phyloP scores from a whole-genome alignment of 2,113 vertebrate genomes.

The Furnarius figulus region DNA sequence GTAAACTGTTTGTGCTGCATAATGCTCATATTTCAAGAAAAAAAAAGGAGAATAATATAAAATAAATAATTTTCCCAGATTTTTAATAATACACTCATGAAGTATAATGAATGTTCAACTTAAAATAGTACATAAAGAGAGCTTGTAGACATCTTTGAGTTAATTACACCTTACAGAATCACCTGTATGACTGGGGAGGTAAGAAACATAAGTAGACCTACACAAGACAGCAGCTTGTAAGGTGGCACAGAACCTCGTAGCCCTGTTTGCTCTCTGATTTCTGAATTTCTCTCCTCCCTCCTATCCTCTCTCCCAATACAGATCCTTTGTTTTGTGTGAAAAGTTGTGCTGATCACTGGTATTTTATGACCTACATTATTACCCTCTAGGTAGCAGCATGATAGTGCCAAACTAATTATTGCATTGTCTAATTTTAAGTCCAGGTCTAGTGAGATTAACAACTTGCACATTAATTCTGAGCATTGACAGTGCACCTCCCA shows the following conservation, averaged over 20 bases:
- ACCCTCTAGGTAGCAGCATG: conserved; percentile 80
- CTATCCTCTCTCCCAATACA: conserved; percentile 32
- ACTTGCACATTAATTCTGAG: conserved; percentile 81
- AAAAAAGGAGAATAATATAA: background rate
- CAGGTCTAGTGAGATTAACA: conserved; percentile 84
- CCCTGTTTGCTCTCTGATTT: conserved; percentile 31
- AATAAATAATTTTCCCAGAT: background rate
- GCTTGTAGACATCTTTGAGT: conserved; percentile 19
- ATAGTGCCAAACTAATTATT: conserved; percentile 85
- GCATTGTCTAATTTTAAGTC: conserved; percentile 86
- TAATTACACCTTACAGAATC: background rate
- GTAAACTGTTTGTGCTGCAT: conserved; percentile 41
- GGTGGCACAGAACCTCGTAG: background rate
- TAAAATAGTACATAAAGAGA: background rate
- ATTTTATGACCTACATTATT: conserved; percentile 86
- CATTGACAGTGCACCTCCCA: conserved; percentile 76
- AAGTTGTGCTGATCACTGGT: conserved; percentile 74
- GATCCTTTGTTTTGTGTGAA: conserved; percentile 69
- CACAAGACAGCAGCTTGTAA: conserved; percentile 19
- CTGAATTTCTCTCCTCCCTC: conserved; percentile 27
- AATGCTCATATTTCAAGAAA: conserved; percentile 38
- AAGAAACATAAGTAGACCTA: conserved; percentile 30
- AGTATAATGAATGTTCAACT: background rate
- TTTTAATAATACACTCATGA: background rate
- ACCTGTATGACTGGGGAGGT: background rate